Base-by-base conservation (phyloP, 2,113 vertebrate genomes). In the Thomomys bottae region DNA sequence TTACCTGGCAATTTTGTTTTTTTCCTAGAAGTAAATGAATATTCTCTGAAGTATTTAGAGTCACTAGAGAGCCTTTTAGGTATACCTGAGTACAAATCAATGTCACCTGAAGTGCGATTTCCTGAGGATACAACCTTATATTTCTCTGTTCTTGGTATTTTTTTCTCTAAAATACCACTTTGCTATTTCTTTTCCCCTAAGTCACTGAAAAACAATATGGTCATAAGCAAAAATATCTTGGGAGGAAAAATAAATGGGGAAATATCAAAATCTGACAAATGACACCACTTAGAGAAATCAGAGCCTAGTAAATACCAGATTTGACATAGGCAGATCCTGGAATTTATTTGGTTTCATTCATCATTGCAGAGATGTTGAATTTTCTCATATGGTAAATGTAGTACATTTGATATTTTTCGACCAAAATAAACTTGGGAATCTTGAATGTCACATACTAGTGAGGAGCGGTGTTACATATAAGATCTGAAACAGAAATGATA, bases 1-100 rank as follows among this genome's bases (percentile, higher is more conserved):
- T 83, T 96, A 87, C 76, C 80, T 36, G 30, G 49, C 90, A 96
- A 94, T 94, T 94, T 85, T 92, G 83, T n/a, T 94, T 96, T 96
- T 79, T 87, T 95, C 79, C 57, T 70, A 92, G 88, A 92, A 95
- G 89, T 77, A 96, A 96, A 96, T 96, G 0, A 96, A 38, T 96
- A 93, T 84, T n/a, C 91, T 89, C 92, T 93, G 84, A 96, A 92
- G 57, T 89, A 94, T 64, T 81, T 96, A 75, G 28, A 49, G 88
- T 96, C 66, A 93, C 68, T 88, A 49, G 71, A 96, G 79, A 91
- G 76, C 12, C 63, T 95, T 94, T 92, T 40, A 88, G 30, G 63
- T 42, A 90, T 85, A 97, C 82, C 95, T 96, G 28, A 32, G 63
- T 95, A 93, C 68, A 81, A 96, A 80, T 96, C 87, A 94, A 36